phyloP scores from a whole-genome alignment of 2,888 invertebrate genomes.

The Salpingus planirostris region DNA sequence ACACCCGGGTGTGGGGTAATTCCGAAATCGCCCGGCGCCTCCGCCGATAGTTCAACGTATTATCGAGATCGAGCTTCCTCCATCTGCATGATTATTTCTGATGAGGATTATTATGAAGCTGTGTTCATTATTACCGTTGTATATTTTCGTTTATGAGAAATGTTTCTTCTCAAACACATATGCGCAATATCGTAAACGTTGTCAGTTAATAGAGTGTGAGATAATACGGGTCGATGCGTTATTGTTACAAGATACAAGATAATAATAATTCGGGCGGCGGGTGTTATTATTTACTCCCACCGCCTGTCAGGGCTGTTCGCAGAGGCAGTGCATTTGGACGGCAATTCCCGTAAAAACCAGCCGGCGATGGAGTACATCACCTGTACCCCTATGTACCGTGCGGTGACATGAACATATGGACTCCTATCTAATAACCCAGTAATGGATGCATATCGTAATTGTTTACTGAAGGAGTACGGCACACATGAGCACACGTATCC shows the following conservation, averaged over 20 bases:
- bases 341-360: slow-evolving; percentile 19
- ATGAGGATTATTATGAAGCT: too few relatives aligned
- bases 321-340: slow-evolving; percentile 9
- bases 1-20: too few relatives aligned
- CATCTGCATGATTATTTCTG: too few relatives aligned
- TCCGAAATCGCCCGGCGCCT: too few relatives aligned
- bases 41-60: too few relatives aligned
- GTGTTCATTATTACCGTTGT: too few relatives aligned
- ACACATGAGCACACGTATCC: too few relatives aligned
- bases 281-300: slow-evolving; percentile 13
- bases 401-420: slow-evolving; percentile 21
- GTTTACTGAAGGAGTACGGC: slow-evolving; percentile 5
- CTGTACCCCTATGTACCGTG: slow-evolving; percentile 11
- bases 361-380: slow-evolving; percentile 16
- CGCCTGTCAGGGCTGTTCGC: slow-evolving; percentile 9
- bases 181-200: slow-evolving; percentile 10
- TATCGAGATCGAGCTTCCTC: too few relatives aligned
- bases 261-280: slow-evolving; percentile 5
- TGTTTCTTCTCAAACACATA: too few relatives aligned
- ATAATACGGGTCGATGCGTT: slow-evolving; percentile 8
- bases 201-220: slow-evolving; percentile 7
- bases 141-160: slow-evolving; percentile 8
- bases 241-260: slow-evolving; percentile 5
- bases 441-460: slow-evolving; percentile 10
- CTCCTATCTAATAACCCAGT: slow-evolving; percentile 14